phyloP scores from a whole-genome alignment of 2,797 vertebrate genomes.

The Tauraco hartlaubi region DNA sequence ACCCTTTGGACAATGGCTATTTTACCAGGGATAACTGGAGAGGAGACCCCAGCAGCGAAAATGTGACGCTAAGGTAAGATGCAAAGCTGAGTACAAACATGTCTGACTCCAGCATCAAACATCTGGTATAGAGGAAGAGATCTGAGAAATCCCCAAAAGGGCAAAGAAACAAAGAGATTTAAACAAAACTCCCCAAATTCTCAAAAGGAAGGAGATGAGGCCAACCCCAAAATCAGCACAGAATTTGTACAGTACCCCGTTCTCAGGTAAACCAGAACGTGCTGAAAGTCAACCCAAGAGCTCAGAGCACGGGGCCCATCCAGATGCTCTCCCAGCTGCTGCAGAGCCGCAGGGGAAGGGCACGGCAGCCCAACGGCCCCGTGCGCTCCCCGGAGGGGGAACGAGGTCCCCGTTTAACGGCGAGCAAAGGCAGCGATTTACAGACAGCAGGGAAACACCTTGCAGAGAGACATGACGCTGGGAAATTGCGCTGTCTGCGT shows the following conservation, averaged over 20 bases:
- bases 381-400: background rate
- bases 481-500: background rate
- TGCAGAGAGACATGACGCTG: background rate
- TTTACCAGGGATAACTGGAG: background rate
- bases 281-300: background rate
- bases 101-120: background rate
- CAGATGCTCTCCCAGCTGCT: background rate
- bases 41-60: background rate
- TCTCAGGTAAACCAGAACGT: background rate
- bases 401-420: background rate
- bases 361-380: background rate
- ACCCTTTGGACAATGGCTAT: background rate
- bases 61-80: background rate
- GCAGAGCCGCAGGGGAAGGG: background rate
- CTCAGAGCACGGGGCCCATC: background rate
- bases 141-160: background rate
- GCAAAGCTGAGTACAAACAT: background rate
- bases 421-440: background rate
- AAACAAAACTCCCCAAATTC: background rate
- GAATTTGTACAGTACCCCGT: background rate
- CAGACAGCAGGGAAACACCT: background rate
- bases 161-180: background rate
- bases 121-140: background rate
- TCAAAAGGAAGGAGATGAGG: background rate
- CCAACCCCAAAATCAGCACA: background rate